These are phyloP conservation scores for Todiramphus saurophagus DNA, from an alignment of 2,113 vertebrate species.

Conservation along the genomic window DNA sequence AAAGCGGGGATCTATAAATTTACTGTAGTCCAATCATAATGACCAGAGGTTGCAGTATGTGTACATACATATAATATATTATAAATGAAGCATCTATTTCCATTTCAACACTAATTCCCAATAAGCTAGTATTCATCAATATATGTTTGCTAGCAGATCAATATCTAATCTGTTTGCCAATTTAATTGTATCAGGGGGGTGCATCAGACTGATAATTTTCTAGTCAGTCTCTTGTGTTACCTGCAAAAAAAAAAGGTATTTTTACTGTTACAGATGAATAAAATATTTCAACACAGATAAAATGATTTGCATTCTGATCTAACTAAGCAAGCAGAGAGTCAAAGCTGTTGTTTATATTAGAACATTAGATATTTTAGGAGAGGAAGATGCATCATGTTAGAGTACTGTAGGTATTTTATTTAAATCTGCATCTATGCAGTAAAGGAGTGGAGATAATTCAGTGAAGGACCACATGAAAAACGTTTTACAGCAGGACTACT, in stretches of 20 bases:
- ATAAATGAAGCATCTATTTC: conserved; percentile 45
- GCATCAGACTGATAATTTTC: conserved; percentile 23
- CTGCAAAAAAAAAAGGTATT: not conserved
- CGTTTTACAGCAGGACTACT: not conserved
- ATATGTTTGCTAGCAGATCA: conserved; percentile 42
- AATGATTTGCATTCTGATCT: conserved; percentile 1
- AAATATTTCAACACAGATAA: not conserved
- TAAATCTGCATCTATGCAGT: not conserved
- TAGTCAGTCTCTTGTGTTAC: not conserved
- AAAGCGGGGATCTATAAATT: not conserved
- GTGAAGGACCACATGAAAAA: conserved; percentile 26
- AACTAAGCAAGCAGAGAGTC: not conserved
- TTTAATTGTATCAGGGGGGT: conserved; percentile 33
- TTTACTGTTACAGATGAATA: not conserved
- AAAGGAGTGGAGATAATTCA: conserved; percentile 31
- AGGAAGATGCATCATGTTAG: not conserved
- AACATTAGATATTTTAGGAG: conserved; percentile 17
- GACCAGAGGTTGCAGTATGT: not conserved
- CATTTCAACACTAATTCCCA: conserved; percentile 51
- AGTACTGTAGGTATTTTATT: conserved; percentile 31
- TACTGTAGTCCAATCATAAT: not conserved
- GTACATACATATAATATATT: not conserved
- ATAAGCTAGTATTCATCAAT: conserved; percentile 43
- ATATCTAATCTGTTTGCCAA: conserved; percentile 62
- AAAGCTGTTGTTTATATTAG: not conserved